Percentiles rank a stretch among this genome's conserved stretches.
These are phyloP conservation scores for Tamias sibiricus DNA, from an alignment of 2,113 vertebrate genomes.

Conservation along the genomic window DNA sequence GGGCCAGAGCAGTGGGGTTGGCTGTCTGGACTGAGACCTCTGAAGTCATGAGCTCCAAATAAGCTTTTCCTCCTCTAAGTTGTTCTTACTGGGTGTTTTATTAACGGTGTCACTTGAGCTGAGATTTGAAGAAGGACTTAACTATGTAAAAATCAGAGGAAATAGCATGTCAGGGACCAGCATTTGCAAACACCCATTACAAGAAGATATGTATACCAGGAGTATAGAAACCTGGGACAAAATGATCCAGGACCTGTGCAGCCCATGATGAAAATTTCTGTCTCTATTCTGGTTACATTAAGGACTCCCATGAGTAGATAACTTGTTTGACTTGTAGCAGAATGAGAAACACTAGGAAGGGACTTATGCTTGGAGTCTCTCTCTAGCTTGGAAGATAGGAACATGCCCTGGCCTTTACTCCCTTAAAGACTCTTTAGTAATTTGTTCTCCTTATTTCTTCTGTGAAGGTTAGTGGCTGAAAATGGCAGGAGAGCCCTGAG, in stretches of 20 bases:
- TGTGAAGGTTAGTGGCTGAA: not conserved
- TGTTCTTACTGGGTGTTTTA: no score
- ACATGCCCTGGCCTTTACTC: not conserved
- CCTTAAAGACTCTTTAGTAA: not conserved
- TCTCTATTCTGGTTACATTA: not conserved
- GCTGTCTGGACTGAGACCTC: no score
- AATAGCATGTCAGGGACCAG: not conserved
- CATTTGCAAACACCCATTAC: not conserved
- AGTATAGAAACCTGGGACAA: not conserved
- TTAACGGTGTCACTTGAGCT: not conserved
- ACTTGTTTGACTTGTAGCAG: not conserved
- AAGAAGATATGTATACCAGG: not conserved
- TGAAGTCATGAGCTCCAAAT: no score
- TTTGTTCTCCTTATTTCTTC: not conserved
- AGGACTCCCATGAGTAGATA: not conserved
- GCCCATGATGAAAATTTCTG: not conserved
- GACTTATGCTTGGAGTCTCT: not conserved
- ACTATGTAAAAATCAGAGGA: not conserved
- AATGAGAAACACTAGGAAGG: not conserved
- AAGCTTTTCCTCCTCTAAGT: no score
- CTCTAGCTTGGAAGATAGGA: not conserved
- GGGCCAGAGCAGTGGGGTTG: no score
- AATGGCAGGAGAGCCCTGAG: not conserved
- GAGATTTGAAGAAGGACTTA: conserved; percentile 2
- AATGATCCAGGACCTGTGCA: not conserved